Evolutionary conservation across 2,113 vertebrate genomes (phyloP).

Genomic region (Crypturellus undulatus): DNA sequence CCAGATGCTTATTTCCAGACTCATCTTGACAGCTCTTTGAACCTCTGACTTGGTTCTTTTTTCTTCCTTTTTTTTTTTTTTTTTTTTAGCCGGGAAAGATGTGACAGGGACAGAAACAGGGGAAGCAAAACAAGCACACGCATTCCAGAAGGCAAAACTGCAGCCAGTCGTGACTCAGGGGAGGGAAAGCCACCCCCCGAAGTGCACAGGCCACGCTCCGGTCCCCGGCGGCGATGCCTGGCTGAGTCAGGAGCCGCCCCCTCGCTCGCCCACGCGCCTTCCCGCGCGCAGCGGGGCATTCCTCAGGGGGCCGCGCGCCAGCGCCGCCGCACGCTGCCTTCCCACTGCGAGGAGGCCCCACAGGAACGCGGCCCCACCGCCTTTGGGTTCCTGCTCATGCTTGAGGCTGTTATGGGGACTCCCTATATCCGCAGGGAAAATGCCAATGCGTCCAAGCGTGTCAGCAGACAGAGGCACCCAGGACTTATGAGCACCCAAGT

Average conservation of each 20-base stretch:
- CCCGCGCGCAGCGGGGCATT: neutral
- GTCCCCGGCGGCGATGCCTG: neutral
- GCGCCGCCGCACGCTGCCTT: neutral
- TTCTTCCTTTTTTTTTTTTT: neutral
- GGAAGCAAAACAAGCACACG: neutral
- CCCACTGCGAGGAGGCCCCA: neutral
- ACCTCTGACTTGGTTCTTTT: neutral
- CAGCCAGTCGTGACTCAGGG: constrained; percentile 53
- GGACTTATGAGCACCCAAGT: neutral
- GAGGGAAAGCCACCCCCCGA: constrained; percentile 46
- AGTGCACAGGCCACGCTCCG: neutral
- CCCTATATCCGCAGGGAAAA: neutral
- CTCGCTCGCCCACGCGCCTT: neutral
- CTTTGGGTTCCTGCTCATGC: neutral
- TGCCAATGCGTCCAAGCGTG: accelerated
- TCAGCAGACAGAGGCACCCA: neutral
- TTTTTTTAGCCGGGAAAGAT: neutral
- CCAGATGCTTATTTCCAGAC: neutral
- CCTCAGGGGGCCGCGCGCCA: neutral
- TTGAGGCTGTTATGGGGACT: neutral
- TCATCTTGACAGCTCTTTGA: neutral
- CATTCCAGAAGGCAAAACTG: constrained; percentile 29
- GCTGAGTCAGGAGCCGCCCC: constrained; percentile 61
- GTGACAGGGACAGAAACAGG: neutral
- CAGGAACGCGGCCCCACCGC: neutral